phyloP scores from a whole-genome alignment of 1,140 invertebrate genomes.

The Chionoecetes opilio region DNA sequence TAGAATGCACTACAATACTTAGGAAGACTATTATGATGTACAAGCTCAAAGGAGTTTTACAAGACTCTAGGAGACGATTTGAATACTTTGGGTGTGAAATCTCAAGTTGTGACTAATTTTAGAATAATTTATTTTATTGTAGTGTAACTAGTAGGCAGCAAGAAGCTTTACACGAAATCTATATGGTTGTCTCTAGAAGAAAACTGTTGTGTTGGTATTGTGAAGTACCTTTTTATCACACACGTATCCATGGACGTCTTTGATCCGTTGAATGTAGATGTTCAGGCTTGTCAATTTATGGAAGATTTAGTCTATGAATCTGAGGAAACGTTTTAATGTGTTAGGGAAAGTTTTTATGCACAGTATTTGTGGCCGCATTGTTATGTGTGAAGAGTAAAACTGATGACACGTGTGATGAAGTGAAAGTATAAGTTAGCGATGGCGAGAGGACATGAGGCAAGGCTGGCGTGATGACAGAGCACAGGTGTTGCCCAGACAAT shows the following conservation, averaged over 20 bases:
- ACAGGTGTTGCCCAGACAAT: no score
- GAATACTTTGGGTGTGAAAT: background rate
- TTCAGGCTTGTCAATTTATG: background rate
- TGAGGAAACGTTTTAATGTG: no score
- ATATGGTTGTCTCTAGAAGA: slow-evolving; percentile 36
- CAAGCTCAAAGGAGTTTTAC: slow-evolving; percentile 29
- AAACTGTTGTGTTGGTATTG: background rate
- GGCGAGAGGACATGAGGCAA: no score
- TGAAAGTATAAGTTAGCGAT: no score
- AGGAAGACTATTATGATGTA: background rate
- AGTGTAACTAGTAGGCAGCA: slow-evolving; percentile 5
- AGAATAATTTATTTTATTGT: slow-evolving; percentile 14
- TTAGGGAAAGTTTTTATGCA: no score
- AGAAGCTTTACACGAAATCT: background rate
- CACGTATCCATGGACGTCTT: background rate
- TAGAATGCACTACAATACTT: slow-evolving; percentile 20
- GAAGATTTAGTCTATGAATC: background rate
- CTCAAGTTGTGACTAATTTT: slow-evolving; percentile 28
- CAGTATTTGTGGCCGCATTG: no score
- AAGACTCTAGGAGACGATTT: background rate
- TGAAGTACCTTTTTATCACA: background rate
- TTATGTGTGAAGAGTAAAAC: no score
- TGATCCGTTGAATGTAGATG: background rate
- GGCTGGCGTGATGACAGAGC: no score
- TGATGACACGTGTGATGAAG: no score